These are phyloP conservation scores for Carassius carassius DNA, from an alignment of 2,113 vertebrate genomes.

Conservation along the genomic window DNA sequence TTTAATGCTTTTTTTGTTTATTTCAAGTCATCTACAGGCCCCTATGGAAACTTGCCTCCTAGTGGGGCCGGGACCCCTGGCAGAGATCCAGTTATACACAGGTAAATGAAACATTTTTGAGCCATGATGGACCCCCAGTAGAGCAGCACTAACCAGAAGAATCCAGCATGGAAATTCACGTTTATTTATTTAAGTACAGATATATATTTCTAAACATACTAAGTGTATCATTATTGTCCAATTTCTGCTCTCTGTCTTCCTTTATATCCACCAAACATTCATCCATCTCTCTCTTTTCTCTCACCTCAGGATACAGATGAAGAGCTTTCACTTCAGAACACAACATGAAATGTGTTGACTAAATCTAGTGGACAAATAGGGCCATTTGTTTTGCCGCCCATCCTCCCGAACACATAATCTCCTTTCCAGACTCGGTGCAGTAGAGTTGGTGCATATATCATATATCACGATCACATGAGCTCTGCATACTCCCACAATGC, in stretches of 20 bases:
- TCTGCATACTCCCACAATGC: slow-evolving; percentile 2
- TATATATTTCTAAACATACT: neutral
- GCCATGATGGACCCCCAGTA: neutral
- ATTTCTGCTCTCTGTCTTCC: neutral
- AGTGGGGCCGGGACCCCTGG: neutral
- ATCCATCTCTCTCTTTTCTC: slow-evolving; percentile 19
- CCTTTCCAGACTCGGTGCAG: neutral
- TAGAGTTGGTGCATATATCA: neutral
- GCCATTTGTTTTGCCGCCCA: slow-evolving; percentile 36
- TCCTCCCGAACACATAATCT: slow-evolving; percentile 14
- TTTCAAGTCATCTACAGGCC: neutral
- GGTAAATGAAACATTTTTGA: neutral
- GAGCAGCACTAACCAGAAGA: neutral
- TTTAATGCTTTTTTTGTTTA: neutral
- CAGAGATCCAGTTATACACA: neutral
- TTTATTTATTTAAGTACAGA: slow-evolving; percentile 14
- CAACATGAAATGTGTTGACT: slow-evolving; percentile 23
- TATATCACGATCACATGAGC: slow-evolving; percentile 26
- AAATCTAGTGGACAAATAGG: slow-evolving; percentile 17
- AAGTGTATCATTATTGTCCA: neutral
- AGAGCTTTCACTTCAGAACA: slow-evolving; percentile 15
- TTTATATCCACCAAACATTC: neutral
- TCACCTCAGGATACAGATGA: slow-evolving; percentile 40
- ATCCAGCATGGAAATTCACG: too few relatives aligned
- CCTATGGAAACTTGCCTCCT: neutral